Percentiles rank a stretch among this genome's conserved stretches.
Evolutionary conservation across 1,140 invertebrate species (phyloP).

Genomic region (Diorhabda carinulata): DNA sequence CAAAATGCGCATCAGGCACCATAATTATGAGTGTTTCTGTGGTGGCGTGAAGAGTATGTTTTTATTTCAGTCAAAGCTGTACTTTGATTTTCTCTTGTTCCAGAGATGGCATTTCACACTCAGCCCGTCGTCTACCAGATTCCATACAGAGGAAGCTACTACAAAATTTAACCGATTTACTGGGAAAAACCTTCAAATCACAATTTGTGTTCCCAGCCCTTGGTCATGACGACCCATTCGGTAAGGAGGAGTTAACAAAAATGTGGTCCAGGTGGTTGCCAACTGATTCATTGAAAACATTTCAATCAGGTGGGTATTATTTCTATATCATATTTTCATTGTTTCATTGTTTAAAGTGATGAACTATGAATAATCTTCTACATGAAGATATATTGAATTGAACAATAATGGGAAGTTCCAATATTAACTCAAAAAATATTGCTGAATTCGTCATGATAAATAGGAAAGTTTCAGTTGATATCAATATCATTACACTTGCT

Average conservation of each 20-base stretch:
- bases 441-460: no score
- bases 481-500: no score
- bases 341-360: no score
- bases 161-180: conserved; percentile 71
- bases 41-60: no score
- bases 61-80: no score
- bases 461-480: no score
- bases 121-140: conserved; percentile 51
- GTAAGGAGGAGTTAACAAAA: conserved; percentile 60
- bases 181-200: conserved; percentile 71
- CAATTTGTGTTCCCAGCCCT: conserved; percentile 80
- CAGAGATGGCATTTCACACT: conserved; percentile 63
- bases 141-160: conserved; percentile 63
- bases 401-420: no score
- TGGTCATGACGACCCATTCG: conserved; percentile 71
- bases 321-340: not conserved
- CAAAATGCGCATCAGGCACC: no score
- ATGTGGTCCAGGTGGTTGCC: conserved; percentile 80
- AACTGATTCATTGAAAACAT: conserved; percentile 70
- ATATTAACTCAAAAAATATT: no score
- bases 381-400: no score
- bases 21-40: no score
- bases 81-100: conserved; percentile 32
- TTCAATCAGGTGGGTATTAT: conserved; percentile 58
- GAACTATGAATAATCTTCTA: no score